phyloP scores from a whole-genome alignment of 2,888 invertebrate genomes.

The Heliconius ethilla region DNA sequence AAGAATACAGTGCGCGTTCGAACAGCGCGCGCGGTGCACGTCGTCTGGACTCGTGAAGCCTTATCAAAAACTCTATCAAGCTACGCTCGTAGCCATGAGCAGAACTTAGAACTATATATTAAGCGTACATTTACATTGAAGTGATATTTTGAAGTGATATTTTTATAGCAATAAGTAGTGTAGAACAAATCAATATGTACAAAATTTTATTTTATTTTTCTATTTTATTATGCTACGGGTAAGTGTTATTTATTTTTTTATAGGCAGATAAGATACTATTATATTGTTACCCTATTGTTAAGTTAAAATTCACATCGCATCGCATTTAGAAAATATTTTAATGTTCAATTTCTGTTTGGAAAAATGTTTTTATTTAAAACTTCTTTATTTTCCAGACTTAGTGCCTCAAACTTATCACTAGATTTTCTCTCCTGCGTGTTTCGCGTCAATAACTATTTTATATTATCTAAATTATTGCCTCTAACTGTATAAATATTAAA shows the following conservation, averaged over 20 bases:
- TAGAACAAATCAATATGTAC: conserved; percentile 48
- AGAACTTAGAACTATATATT: conserved; percentile 47
- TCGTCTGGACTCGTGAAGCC: conserved; percentile 41
- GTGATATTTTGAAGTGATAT: conserved; percentile 53
- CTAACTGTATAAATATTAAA: no score
- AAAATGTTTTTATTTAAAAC: no score
- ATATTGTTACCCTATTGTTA: neutral
- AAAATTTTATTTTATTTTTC: conserved; percentile 51
- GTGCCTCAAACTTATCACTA: neutral
- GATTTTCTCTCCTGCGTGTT: no score
- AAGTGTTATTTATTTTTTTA: conserved; percentile 46
- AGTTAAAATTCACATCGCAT: neutral
- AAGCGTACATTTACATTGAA: conserved; percentile 48
- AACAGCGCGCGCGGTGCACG: conserved; percentile 56
- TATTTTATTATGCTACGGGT: conserved; percentile 53
- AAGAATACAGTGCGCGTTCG: conserved; percentile 53
- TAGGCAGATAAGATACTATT: neutral
- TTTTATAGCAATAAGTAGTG: conserved; percentile 45
- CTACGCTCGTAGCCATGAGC: conserved; percentile 51
- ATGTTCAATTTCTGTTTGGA: no score
- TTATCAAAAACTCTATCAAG: conserved; percentile 49
- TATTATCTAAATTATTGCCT: no score
- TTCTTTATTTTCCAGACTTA: neutral
- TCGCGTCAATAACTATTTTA: no score
- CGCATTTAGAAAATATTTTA: no score